These are phyloP conservation scores for Lumbricus terrestris DNA, from an alignment of 2,888 invertebrate species.

Conservation along the genomic window DNA sequence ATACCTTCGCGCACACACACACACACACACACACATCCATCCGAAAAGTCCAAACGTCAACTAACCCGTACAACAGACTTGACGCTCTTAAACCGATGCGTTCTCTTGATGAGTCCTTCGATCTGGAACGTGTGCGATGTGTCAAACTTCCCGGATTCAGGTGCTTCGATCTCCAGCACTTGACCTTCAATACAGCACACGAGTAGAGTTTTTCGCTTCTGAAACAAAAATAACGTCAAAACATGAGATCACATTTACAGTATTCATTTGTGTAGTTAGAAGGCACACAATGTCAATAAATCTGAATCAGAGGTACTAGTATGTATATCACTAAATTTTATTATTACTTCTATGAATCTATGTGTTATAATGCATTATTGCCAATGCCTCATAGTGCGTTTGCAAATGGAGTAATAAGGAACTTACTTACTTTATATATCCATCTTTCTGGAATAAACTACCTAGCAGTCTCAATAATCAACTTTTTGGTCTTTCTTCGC, in stretches of 20 bases:
- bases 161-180: constrained; percentile 53
- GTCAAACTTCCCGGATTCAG: constrained; percentile 53
- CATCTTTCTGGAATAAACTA: no score
- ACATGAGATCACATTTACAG: background rate
- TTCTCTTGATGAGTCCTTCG: constrained; percentile 44
- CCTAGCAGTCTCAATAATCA: no score
- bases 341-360: no score
- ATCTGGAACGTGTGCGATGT: constrained; percentile 56
- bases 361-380: no score
- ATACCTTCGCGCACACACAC: no score
- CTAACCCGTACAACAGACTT: constrained; percentile 45
- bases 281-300: background rate
- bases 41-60: background rate
- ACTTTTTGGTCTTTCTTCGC: no score
- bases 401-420: no score
- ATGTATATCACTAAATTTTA: no score
- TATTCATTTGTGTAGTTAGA: background rate
- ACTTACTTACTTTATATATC: no score
- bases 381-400: no score
- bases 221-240: background rate
- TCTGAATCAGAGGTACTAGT: no score
- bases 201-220: constrained; percentile 50
- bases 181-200: constrained; percentile 55
- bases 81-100: constrained; percentile 54
- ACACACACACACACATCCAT: no score